A percentile compares a stretch with the other conserved stretches of the same genome.
These are phyloP conservation scores for Agraylea sexmaculata DNA, from an alignment of 1,140 invertebrate genomes.

Conservation along the genomic window DNA sequence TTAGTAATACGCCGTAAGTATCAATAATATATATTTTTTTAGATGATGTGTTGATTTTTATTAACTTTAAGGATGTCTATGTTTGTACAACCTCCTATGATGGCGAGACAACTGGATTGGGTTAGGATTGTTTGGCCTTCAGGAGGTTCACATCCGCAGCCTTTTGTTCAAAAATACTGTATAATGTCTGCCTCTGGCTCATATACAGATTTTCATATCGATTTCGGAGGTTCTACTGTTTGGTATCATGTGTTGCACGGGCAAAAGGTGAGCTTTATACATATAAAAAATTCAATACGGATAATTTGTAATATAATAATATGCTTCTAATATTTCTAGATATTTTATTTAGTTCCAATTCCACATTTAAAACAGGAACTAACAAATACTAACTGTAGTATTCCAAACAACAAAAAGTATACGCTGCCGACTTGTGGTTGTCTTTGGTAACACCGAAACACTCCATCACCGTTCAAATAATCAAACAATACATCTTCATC, in stretches of 20 bases:
- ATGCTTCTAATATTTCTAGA: no score
- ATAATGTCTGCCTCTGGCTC: slow-evolving; percentile 77
- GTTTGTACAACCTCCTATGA: slow-evolving; percentile 61
- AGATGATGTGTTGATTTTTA: background rate
- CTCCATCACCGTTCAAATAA: no score
- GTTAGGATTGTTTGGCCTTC: slow-evolving; percentile 58
- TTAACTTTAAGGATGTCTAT: slow-evolving; percentile 48
- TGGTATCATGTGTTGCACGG: slow-evolving; percentile 90
- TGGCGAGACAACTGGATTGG: slow-evolving; percentile 74
- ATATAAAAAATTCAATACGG: background rate
- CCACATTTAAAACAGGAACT: no score
- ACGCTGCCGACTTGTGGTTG: no score
- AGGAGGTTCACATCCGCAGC: slow-evolving; percentile 29
- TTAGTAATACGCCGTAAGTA: slow-evolving; percentile 69
- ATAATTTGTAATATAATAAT: no score
- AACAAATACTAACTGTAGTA: no score
- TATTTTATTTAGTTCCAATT: no score
- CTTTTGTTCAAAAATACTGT: slow-evolving; percentile 85
- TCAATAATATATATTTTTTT: slow-evolving; percentile 19
- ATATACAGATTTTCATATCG: slow-evolving; percentile 91
- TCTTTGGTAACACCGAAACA: no score
- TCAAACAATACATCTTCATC: no score
- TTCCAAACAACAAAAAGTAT: no score
- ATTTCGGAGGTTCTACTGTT: slow-evolving; percentile 89
- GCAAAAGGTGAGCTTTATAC: slow-evolving; percentile 48